Evolutionary conservation across 53 echinoderm and acorn worm genomes (phyloP), one percentile per base, ranked within the genome.

Genomic region (Pentamera pediparva): DNA sequence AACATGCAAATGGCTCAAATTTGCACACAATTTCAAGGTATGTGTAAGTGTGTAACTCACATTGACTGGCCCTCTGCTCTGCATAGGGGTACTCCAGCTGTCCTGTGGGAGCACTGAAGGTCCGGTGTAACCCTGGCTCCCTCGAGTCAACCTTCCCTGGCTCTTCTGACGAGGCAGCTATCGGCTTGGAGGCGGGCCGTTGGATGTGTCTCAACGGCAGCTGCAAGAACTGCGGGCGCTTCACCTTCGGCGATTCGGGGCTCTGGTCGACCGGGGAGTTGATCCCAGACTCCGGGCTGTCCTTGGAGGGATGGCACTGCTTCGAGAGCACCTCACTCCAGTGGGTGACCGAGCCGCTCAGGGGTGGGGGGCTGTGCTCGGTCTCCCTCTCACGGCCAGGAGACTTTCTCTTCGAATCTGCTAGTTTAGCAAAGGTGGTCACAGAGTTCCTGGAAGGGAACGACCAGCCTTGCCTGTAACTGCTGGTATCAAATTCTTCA

Each of bases 151-250:
- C 28, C 6, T 25, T 29, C 4, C 51, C 8, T 0, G 35, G 24
- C 3, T 75, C 7, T 35, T 39, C 38, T 7, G 51, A 82, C 62
- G 75, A 72, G 5, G 90, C 87, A 8, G 94, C 87, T 48, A 82
- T 82, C 0, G 89, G 91, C 59, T 91, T 80, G 34, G 76, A 74
- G 15, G 89, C 70, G 12, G 98, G 98, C 65, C 88, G 86, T 75
- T 85, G 88, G 19, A 98, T 80, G 72, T 89, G 92, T 65, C 98
- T 78, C 39, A 98, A 80, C 78, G 87, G 91, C 40, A 98, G 88
- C 6, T 91, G 98, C 30, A 98, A 73, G 21, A 91, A 96, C 35
- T 92, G 91, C 9, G 98, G 98, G 56, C 98, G 83, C 64, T 86
- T 83, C 39, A 74, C 69, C 12, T 74, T 61, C 20, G 84, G 82